Evolutionary conservation across 2,888 invertebrate species (phyloP), one percentile per base, ranked within the genome.

Genomic region (Tetragonisca angustula): DNA sequence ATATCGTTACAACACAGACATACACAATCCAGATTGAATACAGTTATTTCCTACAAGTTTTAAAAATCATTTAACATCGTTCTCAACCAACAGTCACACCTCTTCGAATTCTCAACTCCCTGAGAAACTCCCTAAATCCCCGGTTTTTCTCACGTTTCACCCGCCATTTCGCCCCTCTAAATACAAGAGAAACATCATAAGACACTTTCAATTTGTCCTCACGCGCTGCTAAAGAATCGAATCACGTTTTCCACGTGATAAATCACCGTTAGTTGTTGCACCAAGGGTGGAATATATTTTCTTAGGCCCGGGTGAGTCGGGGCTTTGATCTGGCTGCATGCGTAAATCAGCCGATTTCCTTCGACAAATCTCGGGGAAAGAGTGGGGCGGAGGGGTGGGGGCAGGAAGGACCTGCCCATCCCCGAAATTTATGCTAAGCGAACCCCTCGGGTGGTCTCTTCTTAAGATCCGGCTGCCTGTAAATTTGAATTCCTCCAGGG

Each of bases 341-440:
- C 76, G 83, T 85, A 85, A 85, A 80, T 85, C 84, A 80, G 65
- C 50, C 79, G 84, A 80, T 83, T 83, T 76, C 76, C 76, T 83
- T 76, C 69, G 79, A 79, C 79, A 67, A 85, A 83, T 85, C 79
- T 83, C 69, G 52, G 27, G 24, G 27, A 24, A 24, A 50, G 62
- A 62, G n/a, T n/a, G 49, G 4, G 4, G 5, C 19, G 21, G 11
- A 32, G 4, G 1, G 50, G 17, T 0, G 32, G 67, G 50, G 61
- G 61, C 43, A 13, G 64, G 65, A 69, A 32, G 74, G 61, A 49
- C 61, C 70, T 50, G 75, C 81, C 84, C 83, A 73, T 75, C 84
- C 72, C 59, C 76, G 76, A 84, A 86, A 86, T 78, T 86, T 86
- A 86, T 86, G 84, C 79, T 84, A 84, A 86, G 71, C 71, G 77